A percentile compares a stretch with the other conserved stretches of the same genome.
These are phyloP conservation scores for Agelaius tricolor DNA, from an alignment of 2,113 vertebrate genomes.

Conservation along the genomic window DNA sequence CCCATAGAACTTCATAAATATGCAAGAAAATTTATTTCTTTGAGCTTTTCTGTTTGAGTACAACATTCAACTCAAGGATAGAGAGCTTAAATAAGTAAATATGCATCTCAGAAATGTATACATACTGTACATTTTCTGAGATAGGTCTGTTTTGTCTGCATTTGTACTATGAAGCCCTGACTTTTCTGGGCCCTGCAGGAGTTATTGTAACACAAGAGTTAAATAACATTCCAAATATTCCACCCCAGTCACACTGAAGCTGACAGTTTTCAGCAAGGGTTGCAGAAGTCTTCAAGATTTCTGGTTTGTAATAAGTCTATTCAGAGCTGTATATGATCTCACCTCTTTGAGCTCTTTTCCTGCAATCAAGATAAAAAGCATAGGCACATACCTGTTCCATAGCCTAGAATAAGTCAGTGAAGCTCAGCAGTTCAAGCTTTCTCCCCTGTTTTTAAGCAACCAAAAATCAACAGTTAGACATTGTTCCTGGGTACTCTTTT, in stretches of 20 bases:
- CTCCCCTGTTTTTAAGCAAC: neutral
- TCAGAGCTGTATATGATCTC: neutral
- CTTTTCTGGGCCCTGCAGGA: neutral
- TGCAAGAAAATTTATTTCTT: neutral
- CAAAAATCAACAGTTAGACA: neutral
- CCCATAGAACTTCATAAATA: neutral
- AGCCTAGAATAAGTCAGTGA: neutral
- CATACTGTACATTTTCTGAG: neutral
- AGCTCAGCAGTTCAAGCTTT: neutral
- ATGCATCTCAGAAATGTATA: neutral
- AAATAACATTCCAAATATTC: neutral
- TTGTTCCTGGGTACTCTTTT: neutral
- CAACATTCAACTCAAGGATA: neutral
- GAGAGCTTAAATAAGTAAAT: neutral
- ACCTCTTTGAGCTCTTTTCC: neutral
- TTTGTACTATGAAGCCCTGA: neutral
- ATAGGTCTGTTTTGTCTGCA: neutral
- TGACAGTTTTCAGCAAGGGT: neutral
- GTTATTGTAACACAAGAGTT: neutral
- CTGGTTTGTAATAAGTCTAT: neutral
- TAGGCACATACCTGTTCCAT: neutral
- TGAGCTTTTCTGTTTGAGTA: neutral
- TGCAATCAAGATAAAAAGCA: neutral
- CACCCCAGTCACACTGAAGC: neutral
- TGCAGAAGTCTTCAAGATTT: neutral